Conservation (phyloP, 1,140 invertebrate species). For the Phthorimaea operculella region DNA sequence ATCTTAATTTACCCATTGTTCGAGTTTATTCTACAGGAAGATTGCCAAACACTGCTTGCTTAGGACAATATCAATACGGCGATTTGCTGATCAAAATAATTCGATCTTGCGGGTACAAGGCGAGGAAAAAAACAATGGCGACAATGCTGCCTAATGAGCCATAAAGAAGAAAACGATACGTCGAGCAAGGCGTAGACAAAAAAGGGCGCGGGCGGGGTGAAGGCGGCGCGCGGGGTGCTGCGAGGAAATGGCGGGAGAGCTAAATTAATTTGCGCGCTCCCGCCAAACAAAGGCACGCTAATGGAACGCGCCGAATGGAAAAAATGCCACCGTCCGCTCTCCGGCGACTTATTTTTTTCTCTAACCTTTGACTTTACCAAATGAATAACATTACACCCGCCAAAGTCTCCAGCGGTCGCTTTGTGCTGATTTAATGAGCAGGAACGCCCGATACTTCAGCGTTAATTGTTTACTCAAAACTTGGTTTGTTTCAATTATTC, state of each 20-base stretch:
- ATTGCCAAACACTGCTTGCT: neutral
- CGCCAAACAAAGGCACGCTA: slow-evolving; percentile 68
- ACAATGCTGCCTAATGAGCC: slow-evolving; percentile 66
- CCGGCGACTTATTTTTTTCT: slow-evolving; percentile 60
- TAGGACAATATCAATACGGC: slow-evolving; percentile 17
- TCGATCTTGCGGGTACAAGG: slow-evolving; percentile 47
- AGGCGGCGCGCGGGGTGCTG: slow-evolving; percentile 35
- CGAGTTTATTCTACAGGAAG: neutral
- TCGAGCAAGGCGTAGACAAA: slow-evolving; percentile 66
- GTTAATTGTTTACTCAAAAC: slow-evolving; percentile 39
- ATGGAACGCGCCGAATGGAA: slow-evolving; percentile 67
- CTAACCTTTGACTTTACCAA: slow-evolving; percentile 66
- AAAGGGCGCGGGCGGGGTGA: slow-evolving; percentile 48
- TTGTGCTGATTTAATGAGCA: slow-evolving; percentile 62
- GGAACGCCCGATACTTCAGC: slow-evolving; percentile 40
- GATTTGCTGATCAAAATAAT: slow-evolving; percentile 52
- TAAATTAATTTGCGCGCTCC: slow-evolving; percentile 68
- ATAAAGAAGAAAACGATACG: slow-evolving; percentile 68
- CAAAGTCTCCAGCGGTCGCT: slow-evolving; percentile 50
- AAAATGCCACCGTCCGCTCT: slow-evolving; percentile 68
- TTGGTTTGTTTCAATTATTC: slow-evolving; percentile 30
- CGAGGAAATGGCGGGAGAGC: slow-evolving; percentile 66
- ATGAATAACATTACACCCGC: slow-evolving; percentile 63
- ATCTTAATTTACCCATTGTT: neutral
- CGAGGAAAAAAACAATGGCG: slow-evolving; percentile 61